These are phyloP conservation scores for Nyctereutes procyonoides DNA, from an alignment of 2,113 vertebrate genomes.

Conservation along the genomic window DNA sequence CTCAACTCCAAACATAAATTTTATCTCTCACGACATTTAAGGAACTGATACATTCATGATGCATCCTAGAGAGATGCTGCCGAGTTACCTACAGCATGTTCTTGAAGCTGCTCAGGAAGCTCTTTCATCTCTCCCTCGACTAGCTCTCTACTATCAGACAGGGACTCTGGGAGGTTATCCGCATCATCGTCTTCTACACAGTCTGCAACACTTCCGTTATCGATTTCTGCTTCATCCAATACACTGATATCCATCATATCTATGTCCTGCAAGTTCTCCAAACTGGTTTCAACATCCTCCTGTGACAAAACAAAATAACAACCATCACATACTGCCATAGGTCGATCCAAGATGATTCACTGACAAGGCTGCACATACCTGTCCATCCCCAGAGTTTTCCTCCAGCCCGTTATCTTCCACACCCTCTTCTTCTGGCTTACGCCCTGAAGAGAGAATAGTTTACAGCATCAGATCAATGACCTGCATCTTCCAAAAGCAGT, in stretches of 20 bases:
- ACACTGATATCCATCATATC: conserved; percentile 97
- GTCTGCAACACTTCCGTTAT: conserved; percentile 89
- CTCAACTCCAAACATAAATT: neutral
- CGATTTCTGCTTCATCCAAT: conserved; percentile 95
- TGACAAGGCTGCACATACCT: conserved; percentile 83
- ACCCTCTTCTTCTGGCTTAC: conserved; percentile 91
- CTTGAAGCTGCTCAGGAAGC: conserved; percentile 84
- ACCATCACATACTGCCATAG: neutral
- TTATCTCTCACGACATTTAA: neutral
- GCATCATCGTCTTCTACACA: conserved; percentile 89
- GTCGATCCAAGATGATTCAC: accelerated
- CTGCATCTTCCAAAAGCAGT: neutral
- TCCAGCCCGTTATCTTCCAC: conserved; percentile 92
- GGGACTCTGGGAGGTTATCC: conserved; percentile 85
- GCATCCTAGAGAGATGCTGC: neutral
- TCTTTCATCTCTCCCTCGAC: conserved; percentile 82
- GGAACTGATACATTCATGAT: conserved; percentile 46
- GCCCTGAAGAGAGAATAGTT: conserved; percentile 84
- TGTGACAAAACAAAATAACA: conserved; percentile 64
- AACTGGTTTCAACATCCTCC: conserved; percentile 91
- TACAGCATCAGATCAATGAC: neutral
- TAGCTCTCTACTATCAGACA: conserved; percentile 86
- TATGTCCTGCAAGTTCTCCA: conserved; percentile 95
- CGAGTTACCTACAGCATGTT: conserved; percentile 84
- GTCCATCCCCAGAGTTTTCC: conserved; percentile 93